phyloP scores from a whole-genome alignment of 2,113 vertebrate genomes.

The Heloderma charlesbogerti region DNA sequence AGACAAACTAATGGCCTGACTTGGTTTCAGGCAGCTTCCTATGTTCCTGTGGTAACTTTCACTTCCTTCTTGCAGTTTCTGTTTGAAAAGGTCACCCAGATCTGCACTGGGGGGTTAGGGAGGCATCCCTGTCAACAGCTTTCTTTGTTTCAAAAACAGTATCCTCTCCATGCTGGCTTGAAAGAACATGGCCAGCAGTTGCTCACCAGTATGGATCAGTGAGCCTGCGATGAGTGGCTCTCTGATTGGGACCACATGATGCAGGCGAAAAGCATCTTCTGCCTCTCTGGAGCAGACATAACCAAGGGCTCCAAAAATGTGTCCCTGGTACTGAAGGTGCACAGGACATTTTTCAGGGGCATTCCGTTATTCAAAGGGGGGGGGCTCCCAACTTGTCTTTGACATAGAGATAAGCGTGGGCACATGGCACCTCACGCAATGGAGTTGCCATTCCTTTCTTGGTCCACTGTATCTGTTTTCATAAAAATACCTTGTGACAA shows the following conservation, averaged over 20 bases:
- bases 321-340: not conserved
- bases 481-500: conserved; percentile 12
- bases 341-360: too few relatives aligned
- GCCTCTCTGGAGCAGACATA: not conserved
- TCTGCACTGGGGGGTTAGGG: not conserved
- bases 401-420: not conserved
- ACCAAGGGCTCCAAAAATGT: not conserved
- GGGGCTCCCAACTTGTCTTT: not conserved
- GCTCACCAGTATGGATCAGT: not conserved
- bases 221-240: not conserved
- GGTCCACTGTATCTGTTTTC: not conserved
- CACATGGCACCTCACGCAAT: not conserved
- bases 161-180: not conserved
- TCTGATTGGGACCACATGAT: not conserved
- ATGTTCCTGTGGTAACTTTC: not conserved
- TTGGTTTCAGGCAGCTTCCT: not conserved
- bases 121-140: not conserved
- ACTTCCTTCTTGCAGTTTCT: not conserved
- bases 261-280: not conserved
- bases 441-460: not conserved
- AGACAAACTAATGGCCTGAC: not conserved
- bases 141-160: not conserved
- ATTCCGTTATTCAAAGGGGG: not conserved
- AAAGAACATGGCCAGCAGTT: not conserved
- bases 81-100: not conserved